Evolutionary conservation across 2,888 invertebrate genomes (phyloP), one percentile per base, ranked within the genome.

Genomic region (Chelonus formosanus): DNA sequence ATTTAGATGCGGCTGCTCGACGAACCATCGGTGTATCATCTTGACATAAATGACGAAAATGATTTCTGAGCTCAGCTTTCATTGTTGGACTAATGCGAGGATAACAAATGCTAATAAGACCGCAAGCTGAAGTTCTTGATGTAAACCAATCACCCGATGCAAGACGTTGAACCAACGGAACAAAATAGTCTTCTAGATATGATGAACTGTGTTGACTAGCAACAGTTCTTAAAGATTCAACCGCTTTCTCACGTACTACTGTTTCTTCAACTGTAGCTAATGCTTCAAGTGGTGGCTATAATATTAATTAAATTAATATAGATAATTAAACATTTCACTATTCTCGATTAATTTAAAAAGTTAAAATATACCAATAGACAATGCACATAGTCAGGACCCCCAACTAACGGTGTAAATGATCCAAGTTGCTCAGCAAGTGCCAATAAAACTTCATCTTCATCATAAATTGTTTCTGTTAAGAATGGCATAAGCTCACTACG

Each of bases 11-110:
- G 34, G 98, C 98, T 3, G 99, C 98, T 72, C 99, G 90, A 7
- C 98, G 92, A 44, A 99, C 99, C 99, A 99, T 99, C 0, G 99
- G 99, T 0, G 99, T 99, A 84, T 99, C 99, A 86, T 99, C 99
- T 82, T 97, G 95, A 85, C 98, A 98, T 63, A 99, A 88, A 70
- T 92, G 92, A 74, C 96, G 92, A 88, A 98, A 99, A 84, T 95
- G 92, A 78, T 94, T 92, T 40, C 94, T 89, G 55, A 95, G 85
- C 75, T 95, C 94, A 20, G 91, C 90, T 86, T 91, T 91, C 63
- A 89, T 86, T 8, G 87, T 82, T 64, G 87, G 86, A 54, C 87
- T 88, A 47, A 90, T 90, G 70, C 91, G 85, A 5, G 88, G 86
- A 82, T 92, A 92, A 73, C 90, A 90, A 70, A 93, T 97, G 69